These are phyloP conservation scores for Albula goreensis DNA, from an alignment of 2,113 vertebrate genomes.

Conservation along the genomic window DNA sequence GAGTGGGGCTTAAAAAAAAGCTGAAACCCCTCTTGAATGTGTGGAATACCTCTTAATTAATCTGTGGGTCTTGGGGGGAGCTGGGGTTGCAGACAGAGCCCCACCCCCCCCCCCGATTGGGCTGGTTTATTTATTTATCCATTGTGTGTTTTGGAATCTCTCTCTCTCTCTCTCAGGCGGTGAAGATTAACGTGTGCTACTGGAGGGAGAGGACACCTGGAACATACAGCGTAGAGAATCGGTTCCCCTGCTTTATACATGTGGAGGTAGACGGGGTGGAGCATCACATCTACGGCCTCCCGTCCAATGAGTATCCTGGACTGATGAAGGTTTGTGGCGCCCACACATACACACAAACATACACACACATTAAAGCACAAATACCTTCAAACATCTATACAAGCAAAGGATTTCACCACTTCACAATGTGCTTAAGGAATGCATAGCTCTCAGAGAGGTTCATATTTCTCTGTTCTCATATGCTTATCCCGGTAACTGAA, in stretches of 20 bases:
- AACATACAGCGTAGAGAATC: conserved; percentile 43
- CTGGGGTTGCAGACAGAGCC: neutral
- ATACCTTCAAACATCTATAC: no score
- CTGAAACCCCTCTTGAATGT: no score
- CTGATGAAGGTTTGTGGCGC: conserved; percentile 79
- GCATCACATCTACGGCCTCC: conserved; percentile 79
- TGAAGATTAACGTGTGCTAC: conserved; percentile 85
- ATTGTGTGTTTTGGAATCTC: neutral
- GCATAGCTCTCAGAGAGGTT: no score
- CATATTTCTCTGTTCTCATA: no score
- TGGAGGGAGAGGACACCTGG: conserved; percentile 82
- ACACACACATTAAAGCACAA: neutral
- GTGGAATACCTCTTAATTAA: no score
- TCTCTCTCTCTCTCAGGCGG: conserved; percentile 60
- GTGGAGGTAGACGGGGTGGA: conserved; percentile 51
- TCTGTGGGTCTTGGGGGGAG: no score
- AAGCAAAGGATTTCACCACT: no score
- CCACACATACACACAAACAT: neutral
- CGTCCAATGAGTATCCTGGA: conserved; percentile 83
- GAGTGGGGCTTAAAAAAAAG: no score
- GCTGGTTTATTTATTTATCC: neutral
- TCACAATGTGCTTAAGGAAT: no score
- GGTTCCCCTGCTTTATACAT: conserved; percentile 77
- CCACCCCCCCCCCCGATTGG: conserved; percentile 14
- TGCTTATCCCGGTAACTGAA: no score